phyloP scores from a whole-genome alignment of 2,888 invertebrate species.

The Malthinus seriepunctatus region DNA sequence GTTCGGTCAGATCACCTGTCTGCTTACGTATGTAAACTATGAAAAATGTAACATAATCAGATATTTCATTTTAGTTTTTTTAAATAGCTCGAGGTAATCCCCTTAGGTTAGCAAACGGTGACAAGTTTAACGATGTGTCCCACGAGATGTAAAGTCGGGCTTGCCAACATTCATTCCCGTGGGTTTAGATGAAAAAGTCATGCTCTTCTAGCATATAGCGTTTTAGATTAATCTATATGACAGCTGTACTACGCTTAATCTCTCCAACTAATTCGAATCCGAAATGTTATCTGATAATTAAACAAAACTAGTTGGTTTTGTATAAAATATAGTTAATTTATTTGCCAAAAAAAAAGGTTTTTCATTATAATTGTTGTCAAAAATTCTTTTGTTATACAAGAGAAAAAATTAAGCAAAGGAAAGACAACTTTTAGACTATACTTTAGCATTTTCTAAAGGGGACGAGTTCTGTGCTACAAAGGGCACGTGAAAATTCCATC shows the following conservation, averaged over 20 bases:
- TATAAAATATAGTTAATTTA: slow-evolving; percentile 20
- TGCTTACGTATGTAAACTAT: not conserved
- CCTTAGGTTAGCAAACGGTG: slow-evolving; percentile 24
- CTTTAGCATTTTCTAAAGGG: too few relatives aligned
- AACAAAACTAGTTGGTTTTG: slow-evolving; percentile 17
- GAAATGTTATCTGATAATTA: slow-evolving; percentile 26
- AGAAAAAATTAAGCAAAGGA: too few relatives aligned
- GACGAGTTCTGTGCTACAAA: too few relatives aligned
- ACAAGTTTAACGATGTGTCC: slow-evolving; percentile 28
- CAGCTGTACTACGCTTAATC: slow-evolving; percentile 23
- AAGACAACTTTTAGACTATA: too few relatives aligned
- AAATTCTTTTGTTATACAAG: too few relatives aligned
- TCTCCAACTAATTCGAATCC: slow-evolving; percentile 22
- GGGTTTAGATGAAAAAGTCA: slow-evolving; percentile 23
- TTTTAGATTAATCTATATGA: slow-evolving; percentile 21
- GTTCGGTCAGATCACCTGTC: too few relatives aligned
- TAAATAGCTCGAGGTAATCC: slow-evolving; percentile 19
- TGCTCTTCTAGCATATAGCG: slow-evolving; percentile 22
- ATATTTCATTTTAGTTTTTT: slow-evolving; percentile 16
- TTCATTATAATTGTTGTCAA: too few relatives aligned
- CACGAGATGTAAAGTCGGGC: slow-evolving; percentile 24
- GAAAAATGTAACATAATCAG: slow-evolving; percentile 1
- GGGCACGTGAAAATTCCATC: too few relatives aligned
- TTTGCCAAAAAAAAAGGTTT: not conserved
- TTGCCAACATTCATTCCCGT: slow-evolving; percentile 26